These are phyloP conservation scores for Colius striatus DNA, from an alignment of 2,113 vertebrate genomes.

Conservation along the genomic window DNA sequence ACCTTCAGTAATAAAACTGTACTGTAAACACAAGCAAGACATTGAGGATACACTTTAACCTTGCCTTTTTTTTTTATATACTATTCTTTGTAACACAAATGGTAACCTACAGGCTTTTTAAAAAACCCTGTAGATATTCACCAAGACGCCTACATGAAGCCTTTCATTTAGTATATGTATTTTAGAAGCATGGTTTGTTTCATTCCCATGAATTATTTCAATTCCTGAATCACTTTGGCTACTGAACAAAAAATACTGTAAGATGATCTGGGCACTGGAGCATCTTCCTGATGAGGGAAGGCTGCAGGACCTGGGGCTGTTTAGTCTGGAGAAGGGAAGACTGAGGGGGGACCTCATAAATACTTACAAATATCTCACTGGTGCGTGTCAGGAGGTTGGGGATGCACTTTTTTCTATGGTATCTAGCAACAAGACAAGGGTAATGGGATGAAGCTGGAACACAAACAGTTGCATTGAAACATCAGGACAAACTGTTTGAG, in stretches of 20 bases:
- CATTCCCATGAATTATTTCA: not conserved
- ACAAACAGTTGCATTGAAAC: too few species aligned
- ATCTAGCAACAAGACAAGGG: too few species aligned
- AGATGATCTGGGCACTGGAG: not conserved
- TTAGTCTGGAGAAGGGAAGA: too few species aligned
- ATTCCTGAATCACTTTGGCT: not conserved
- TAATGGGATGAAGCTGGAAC: too few species aligned
- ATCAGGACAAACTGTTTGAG: too few species aligned
- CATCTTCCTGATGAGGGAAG: too few species aligned
- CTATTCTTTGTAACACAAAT: not conserved
- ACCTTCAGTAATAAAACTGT: slow-evolving; percentile 69
- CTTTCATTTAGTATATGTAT: not conserved
- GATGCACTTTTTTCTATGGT: too few species aligned
- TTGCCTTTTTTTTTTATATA: not conserved
- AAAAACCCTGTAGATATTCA: not conserved
- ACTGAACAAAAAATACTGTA: not conserved
- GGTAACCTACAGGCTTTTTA: slow-evolving; percentile 14
- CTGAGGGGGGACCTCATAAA: too few species aligned
- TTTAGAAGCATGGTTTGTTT: not conserved
- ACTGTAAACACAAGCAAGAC: slow-evolving; percentile 64
- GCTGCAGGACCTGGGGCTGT: too few species aligned
- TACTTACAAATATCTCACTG: too few species aligned
- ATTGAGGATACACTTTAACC: slow-evolving; percentile 40
- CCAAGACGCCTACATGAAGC: not conserved
- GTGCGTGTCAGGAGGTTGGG: too few species aligned